A percentile compares a stretch with the other conserved stretches of the same genome.
Evolutionary conservation across 2,888 invertebrate genomes (phyloP).

Genomic region (Eupithecia centaureata): DNA sequence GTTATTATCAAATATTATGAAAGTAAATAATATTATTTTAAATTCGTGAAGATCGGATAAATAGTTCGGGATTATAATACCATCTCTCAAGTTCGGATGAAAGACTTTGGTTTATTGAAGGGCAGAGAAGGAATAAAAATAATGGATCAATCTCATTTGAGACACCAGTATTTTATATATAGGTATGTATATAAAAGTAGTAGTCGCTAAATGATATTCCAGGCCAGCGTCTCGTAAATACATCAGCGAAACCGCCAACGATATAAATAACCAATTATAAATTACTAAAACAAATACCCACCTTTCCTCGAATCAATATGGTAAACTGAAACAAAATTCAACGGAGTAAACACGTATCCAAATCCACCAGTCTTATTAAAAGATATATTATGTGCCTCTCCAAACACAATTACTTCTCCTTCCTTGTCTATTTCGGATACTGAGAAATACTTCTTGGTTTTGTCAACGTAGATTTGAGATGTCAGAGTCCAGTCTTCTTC

Average conservation of each 20-base stretch:
- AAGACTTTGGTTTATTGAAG: neutral
- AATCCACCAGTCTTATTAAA: slow-evolving; percentile 79
- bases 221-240: slow-evolving; percentile 6
- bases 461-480: slow-evolving; percentile 80
- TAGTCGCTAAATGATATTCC: neutral
- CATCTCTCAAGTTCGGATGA: neutral
- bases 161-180: neutral
- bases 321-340: slow-evolving; percentile 85
- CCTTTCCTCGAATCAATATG: slow-evolving; percentile 87
- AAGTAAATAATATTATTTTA: neutral
- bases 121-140: neutral
- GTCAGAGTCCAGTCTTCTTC: slow-evolving; percentile 72
- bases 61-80: neutral
- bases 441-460: slow-evolving; percentile 86
- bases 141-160: neutral
- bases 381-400: slow-evolving; percentile 76
- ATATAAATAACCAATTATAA: neutral
- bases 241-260: neutral
- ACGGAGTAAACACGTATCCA: slow-evolving; percentile 83
- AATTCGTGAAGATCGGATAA: neutral
- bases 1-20: neutral
- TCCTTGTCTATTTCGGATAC: slow-evolving; percentile 87
- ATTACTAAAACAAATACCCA: slow-evolving; percentile 58
- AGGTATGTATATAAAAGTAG: neutral
- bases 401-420: slow-evolving; percentile 85